Evolutionary conservation across 2,888 invertebrate genomes (phyloP).

Genomic region (Mesochorus sp.): DNA sequence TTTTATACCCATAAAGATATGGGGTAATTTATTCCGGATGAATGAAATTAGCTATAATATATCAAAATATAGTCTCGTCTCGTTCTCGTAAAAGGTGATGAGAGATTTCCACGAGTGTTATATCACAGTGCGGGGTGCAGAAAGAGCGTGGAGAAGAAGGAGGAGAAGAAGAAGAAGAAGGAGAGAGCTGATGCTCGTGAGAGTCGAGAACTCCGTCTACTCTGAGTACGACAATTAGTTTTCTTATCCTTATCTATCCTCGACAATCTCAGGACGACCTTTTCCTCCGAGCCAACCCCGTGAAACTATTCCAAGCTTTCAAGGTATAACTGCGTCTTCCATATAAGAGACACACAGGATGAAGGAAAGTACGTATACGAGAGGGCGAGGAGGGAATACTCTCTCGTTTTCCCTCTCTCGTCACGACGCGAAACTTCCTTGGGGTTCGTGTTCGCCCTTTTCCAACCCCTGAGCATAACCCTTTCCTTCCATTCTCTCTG

Average conservation of each 20-base stretch:
- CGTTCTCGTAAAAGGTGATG: constrained; percentile 36
- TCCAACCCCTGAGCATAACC: constrained; percentile 25
- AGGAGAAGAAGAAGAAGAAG: neutral
- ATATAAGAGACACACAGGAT: constrained; percentile 16
- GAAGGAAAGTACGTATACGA: constrained; percentile 16
- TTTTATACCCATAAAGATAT: neutral
- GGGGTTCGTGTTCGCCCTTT: constrained; percentile 19
- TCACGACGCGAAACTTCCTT: constrained; percentile 30
- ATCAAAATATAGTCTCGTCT: constrained; percentile 30
- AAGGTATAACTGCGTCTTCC: constrained; percentile 19
- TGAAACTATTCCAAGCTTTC: constrained; percentile 44
- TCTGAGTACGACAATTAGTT: constrained; percentile 67
- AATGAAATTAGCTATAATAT: constrained; percentile 27
- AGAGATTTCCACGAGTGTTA: constrained; percentile 46
- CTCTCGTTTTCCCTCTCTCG: constrained; percentile 4
- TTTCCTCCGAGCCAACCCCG: neutral
- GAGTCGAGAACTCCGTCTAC: constrained; percentile 27
- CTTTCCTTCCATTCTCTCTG: constrained; percentile 20
- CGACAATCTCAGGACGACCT: constrained; percentile 20
- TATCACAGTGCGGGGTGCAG: constrained; percentile 26
- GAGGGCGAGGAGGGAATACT: neutral
- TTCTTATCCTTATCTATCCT: constrained; percentile 67
- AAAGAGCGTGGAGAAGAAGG: constrained; percentile 25
- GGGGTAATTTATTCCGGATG: constrained; percentile 13
- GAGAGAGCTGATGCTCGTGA: constrained; percentile 11